These are phyloP conservation scores for Bimastos eiseni DNA, from an alignment of 2,888 invertebrate genomes.

Conservation along the genomic window DNA sequence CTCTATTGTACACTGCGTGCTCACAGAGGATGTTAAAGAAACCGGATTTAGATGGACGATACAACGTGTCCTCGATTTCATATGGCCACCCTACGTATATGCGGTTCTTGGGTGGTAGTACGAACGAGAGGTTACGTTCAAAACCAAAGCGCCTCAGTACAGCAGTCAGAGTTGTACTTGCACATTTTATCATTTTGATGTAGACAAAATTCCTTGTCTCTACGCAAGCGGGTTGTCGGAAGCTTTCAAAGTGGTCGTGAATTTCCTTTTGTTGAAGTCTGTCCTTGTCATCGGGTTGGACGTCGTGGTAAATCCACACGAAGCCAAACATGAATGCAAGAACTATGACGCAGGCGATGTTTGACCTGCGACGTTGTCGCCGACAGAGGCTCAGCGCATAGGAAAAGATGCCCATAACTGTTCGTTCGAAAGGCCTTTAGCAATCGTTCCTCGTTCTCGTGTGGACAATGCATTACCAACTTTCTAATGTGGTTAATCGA, in stretches of 20 bases:
- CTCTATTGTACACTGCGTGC: slow-evolving; percentile 55
- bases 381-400: neutral
- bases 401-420: neutral
- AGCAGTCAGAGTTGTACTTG: slow-evolving; percentile 55
- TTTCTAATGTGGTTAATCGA: neutral
- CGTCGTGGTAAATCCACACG: neutral
- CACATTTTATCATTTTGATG: slow-evolving; percentile 60
- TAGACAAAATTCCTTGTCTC: slow-evolving; percentile 52
- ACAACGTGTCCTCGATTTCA: slow-evolving; percentile 49
- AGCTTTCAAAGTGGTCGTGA: neutral
- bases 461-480: neutral
- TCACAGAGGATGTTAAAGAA: slow-evolving; percentile 55
- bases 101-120: slow-evolving; percentile 50
- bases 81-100: slow-evolving; percentile 60
- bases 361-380: neutral
- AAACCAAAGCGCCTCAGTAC: slow-evolving; percentile 55
- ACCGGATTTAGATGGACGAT: slow-evolving; percentile 47
- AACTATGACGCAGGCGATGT: neutral
- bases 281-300: neutral
- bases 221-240: neutral
- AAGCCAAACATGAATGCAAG: neutral
- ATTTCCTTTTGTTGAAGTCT: neutral
- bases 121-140: slow-evolving; percentile 51
- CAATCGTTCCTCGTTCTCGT: neutral
- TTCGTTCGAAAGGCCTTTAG: neutral